phyloP scores from a whole-genome alignment of 2,797 vertebrate genomes.

The Triplophysa bombifrons region DNA sequence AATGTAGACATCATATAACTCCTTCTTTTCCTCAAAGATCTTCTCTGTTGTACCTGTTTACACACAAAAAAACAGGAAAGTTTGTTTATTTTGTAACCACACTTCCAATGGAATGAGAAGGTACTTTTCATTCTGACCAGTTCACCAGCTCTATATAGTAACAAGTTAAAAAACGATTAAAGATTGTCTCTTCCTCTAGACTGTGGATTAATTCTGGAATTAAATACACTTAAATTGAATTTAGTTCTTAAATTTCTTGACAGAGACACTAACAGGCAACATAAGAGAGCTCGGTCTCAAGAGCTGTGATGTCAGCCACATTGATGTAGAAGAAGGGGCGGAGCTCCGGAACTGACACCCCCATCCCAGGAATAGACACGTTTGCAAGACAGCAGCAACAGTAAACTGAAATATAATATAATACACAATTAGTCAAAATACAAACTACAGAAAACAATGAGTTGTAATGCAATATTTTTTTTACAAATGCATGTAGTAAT shows the following conservation, averaged over 20 bases:
- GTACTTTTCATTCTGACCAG: neutral
- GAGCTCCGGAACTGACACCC: slow-evolving; percentile 88
- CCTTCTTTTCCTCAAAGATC: slow-evolving; percentile 96
- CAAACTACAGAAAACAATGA: neutral
- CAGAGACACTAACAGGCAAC: slow-evolving; percentile 90
- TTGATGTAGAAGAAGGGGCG: slow-evolving; percentile 98
- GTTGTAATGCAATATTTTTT: neutral
- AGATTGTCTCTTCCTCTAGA: neutral
- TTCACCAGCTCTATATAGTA: neutral
- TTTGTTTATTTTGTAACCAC: no score
- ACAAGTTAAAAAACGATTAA: neutral
- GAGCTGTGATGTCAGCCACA: slow-evolving; percentile 90
- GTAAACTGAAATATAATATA: slow-evolving; percentile 79
- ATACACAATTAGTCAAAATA: neutral
- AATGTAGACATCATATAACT: slow-evolving; percentile 93
- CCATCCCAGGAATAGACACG: slow-evolving; percentile 91
- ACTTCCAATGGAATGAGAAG: neutral
- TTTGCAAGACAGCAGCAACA: slow-evolving; percentile 98
- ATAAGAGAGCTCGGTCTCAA: slow-evolving; percentile 92
- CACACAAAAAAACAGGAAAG: neutral
- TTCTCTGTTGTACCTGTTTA: slow-evolving; percentile 94
- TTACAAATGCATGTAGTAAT: neutral
- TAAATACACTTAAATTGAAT: neutral
- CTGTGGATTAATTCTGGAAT: neutral
- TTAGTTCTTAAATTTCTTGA: slow-evolving; percentile 15